A percentile compares a stretch with the other conserved stretches of the same genome.
Evolutionary conservation across 2,888 invertebrate species (phyloP).

Genomic region (Tiliacea citrago): DNA sequence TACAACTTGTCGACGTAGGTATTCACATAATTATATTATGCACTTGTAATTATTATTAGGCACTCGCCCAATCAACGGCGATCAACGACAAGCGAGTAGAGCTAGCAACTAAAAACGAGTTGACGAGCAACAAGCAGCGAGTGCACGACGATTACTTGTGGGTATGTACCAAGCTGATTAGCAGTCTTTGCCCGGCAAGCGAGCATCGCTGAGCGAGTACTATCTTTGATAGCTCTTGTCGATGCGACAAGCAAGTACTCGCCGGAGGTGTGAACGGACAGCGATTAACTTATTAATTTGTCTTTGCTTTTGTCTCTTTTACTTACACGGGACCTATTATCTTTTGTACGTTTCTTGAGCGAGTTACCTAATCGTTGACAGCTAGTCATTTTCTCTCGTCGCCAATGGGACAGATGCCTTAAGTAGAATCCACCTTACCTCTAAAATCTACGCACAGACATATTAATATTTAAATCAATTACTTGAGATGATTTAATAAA

Average conservation of each 20-base stretch:
- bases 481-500: neutral
- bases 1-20: neutral
- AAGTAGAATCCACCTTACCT: neutral
- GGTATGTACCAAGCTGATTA: too few relatives aligned
- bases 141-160: too few relatives aligned
- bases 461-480: conserved; percentile 18
- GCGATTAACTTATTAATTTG: neutral
- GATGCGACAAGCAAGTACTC: neutral
- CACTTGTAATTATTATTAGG: neutral
- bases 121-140: too few relatives aligned
- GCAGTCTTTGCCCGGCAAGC: neutral
- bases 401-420: neutral
- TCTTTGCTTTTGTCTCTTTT: too few relatives aligned
- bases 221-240: neutral
- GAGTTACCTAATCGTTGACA: neutral
- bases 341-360: neutral
- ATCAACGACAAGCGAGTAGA: neutral
- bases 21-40: conserved; percentile 15
- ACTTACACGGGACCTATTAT: neutral
- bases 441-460: conserved; percentile 14
- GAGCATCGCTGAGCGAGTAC: neutral
- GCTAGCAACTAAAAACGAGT: neutral
- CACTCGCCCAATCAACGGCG: neutral
- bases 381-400: neutral
- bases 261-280: neutral